Base-by-base conservation (phyloP, 1,140 invertebrate genomes). In the Eufriesea mexicana region DNA sequence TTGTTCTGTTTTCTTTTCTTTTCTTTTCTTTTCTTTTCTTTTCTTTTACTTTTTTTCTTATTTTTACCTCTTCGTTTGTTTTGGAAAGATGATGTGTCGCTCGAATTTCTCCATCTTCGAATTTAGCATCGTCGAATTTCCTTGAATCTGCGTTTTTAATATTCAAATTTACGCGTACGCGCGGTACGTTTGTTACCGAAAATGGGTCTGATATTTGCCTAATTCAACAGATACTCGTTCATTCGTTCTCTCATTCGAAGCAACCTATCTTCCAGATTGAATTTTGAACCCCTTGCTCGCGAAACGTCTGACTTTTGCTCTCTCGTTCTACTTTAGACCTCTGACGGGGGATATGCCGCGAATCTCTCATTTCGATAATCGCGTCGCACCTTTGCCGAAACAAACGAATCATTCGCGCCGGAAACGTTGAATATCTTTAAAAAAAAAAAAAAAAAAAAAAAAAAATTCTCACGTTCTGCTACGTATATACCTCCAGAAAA, bases 1-100 rank as follows among this genome's bases (percentile, higher is more conserved):
- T 51, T 72, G 28, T 35, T 18, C 35, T 25, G 28, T 28, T 62
- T 10, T 62, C 18, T 7, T 55, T 8, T 55, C 49, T 12, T 49
- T 49, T 12, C 10, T 49, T 49, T 12, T 49, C 10, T 49, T 12
- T 7, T 5, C 6, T 18, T 20, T 54, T 18, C 6, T 20, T 55
- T 6, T 18, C 6, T 4, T 20, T 18, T 54, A 16, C 5, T 6
- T 55, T 57, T 55, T 8, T 20, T 55, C 18, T 23, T n/a, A 2
- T 28, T 76, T 75, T 66, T 64, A 51, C 23, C 42, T 57, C 20
- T 81, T 81, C 79, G 79, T 81, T 81, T 57, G 61, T 45, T 42
- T 28, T 16, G 23, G 61, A 57, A 73, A 61, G 68, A 47, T n/a
- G 45, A 61, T n/a, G 18, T 10, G 23, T 28, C 8, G 5, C 10